Evolutionary conservation across 35 echinoderm and acorn worm genomes (phyloP).

Genomic region (Ophioderma brevispina): DNA sequence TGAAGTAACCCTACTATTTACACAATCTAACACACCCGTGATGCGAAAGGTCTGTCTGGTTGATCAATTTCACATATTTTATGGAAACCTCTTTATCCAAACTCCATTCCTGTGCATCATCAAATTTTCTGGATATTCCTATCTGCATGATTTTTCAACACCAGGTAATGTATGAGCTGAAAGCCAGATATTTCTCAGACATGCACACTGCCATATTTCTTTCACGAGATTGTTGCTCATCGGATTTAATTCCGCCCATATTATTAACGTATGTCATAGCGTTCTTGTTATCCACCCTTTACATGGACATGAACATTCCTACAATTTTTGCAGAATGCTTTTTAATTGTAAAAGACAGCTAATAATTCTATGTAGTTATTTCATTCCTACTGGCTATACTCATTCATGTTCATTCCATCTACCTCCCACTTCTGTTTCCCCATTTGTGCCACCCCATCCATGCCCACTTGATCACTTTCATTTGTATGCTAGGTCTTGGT

Average conservation of each 20-base stretch:
- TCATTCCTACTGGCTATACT: background rate
- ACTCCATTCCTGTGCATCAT: slow-evolving; percentile 66
- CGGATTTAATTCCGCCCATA: slow-evolving; percentile 67
- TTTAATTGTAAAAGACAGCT: slow-evolving; percentile 44
- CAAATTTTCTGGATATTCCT: slow-evolving; percentile 44
- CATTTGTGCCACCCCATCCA: background rate
- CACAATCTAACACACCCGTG: slow-evolving; percentile 50
- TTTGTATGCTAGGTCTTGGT: too few species aligned
- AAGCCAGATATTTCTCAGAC: slow-evolving; percentile 55
- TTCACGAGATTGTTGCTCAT: slow-evolving; percentile 36
- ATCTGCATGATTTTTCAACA: slow-evolving; percentile 61
- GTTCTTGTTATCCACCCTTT: slow-evolving; percentile 57
- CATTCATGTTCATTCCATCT: background rate
- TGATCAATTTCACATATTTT: slow-evolving; percentile 21
- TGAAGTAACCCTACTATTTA: too few species aligned
- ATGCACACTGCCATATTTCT: slow-evolving; percentile 61
- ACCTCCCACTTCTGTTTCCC: background rate
- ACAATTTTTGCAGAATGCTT: slow-evolving; percentile 7
- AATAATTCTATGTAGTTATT: slow-evolving; percentile 73
- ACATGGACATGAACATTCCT: slow-evolving; percentile 26
- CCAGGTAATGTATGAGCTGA: slow-evolving; percentile 55
- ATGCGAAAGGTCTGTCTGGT: slow-evolving; percentile 79
- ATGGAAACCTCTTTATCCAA: background rate
- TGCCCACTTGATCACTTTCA: too few species aligned
- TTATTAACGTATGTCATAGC: slow-evolving; percentile 71